A percentile compares a stretch with the other conserved stretches of the same genome.
Conservation (phyloP, 2,113 vertebrate genomes). For the Benitochromis conjunctus region DNA sequence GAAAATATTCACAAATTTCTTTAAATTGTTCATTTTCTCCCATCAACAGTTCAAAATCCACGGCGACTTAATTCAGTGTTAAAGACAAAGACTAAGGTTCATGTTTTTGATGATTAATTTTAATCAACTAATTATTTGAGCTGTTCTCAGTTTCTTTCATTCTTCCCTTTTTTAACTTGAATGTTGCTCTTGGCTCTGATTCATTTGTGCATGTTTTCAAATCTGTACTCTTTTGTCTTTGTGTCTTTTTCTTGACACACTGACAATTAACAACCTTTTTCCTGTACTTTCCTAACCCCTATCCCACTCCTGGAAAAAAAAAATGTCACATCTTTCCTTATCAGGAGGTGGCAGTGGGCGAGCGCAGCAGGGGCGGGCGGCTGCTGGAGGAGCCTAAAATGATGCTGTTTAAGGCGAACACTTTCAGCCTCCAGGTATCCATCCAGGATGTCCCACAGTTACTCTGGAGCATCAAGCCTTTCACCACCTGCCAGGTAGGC, state of each 20-base stretch:
- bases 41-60: background rate
- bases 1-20: background rate
- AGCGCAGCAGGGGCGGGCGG: slow-evolving; percentile 83
- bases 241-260: background rate
- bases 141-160: background rate
- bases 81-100: background rate
- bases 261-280: background rate
- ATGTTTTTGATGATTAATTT: background rate
- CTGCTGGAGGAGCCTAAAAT: slow-evolving; percentile 90
- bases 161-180: background rate
- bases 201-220: background rate
- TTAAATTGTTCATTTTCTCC: background rate
- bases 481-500: slow-evolving; percentile 91
- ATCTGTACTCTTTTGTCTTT: background rate
- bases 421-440: slow-evolving; percentile 89
- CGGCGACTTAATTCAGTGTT: background rate
- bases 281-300: background rate
- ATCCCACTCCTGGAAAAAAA: background rate
- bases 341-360: slow-evolving; percentile 85
- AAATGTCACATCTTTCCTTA: background rate
- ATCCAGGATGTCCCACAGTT: slow-evolving; percentile 91
- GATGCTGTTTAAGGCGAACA: slow-evolving; percentile 86
- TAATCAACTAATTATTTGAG: background rate
- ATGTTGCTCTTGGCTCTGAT: background rate
- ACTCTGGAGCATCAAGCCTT: slow-evolving; percentile 94